Evolutionary conservation across 1,140 invertebrate species (phyloP).

Genomic region (Magallana angulata): DNA sequence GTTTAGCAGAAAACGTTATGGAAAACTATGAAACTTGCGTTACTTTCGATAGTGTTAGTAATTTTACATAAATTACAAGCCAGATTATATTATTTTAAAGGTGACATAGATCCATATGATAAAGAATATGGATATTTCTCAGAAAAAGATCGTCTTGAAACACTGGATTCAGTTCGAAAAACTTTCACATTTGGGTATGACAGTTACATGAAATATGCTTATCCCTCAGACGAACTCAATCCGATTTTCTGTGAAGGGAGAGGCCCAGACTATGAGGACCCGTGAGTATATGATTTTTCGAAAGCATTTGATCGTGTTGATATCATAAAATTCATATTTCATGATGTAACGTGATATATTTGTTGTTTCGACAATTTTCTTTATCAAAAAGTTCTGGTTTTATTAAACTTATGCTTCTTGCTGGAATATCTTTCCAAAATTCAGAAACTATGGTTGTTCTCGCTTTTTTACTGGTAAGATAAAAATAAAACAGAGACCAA

Average conservation of each 20-base stretch:
- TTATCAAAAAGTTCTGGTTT: neutral
- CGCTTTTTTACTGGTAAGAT: too few relatives aligned
- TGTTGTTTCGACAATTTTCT: too few relatives aligned
- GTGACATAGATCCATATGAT: constrained; percentile 75
- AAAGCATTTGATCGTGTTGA: too few relatives aligned
- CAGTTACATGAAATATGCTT: constrained; percentile 83
- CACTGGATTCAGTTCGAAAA: constrained; percentile 75
- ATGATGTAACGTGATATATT: too few relatives aligned
- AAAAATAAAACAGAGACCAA: too few relatives aligned
- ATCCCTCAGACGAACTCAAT: constrained; percentile 83
- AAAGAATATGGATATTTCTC: constrained; percentile 80
- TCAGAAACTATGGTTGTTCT: too few relatives aligned
- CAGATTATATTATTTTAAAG: constrained; percentile 27
- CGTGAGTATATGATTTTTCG: constrained; percentile 77
- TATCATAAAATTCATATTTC: too few relatives aligned
- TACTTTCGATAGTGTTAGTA: constrained; percentile 36
- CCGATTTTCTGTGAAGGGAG: constrained; percentile 83
- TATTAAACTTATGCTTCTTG: neutral
- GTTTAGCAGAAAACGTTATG: constrained; percentile 48
- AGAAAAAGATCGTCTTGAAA: constrained; percentile 76
- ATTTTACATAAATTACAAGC: constrained; percentile 35
- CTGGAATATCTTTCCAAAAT: too few relatives aligned
- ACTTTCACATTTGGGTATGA: constrained; percentile 84
- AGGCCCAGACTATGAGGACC: constrained; percentile 84
- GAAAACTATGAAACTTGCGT: constrained; percentile 43